A percentile compares a stretch with the other conserved stretches of the same genome.
phyloP scores from a whole-genome alignment of 2,888 invertebrate genomes.

The Baronia brevicornis region DNA sequence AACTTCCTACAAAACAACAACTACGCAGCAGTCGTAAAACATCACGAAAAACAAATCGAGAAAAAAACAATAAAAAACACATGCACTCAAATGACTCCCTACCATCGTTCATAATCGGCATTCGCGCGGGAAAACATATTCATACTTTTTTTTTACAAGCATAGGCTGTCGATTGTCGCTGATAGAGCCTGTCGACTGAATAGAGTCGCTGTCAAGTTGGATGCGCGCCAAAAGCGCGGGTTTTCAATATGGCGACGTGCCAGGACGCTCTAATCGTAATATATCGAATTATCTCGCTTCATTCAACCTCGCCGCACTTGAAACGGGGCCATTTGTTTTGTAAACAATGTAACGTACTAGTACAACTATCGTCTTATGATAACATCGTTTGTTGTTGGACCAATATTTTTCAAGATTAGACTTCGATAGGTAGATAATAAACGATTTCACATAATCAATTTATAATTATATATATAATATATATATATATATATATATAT shows the following conservation, averaged over 20 bases:
- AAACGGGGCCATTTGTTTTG: constrained; percentile 48
- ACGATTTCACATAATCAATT: too few relatives aligned
- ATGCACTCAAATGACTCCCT: constrained; percentile 27
- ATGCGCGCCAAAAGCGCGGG: constrained; percentile 33
- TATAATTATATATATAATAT: too few relatives aligned
- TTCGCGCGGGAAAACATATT: constrained; percentile 53
- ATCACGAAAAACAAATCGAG: background rate
- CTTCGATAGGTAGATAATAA: constrained; percentile 3
- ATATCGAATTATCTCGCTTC: constrained; percentile 17
- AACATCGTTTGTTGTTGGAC: constrained; percentile 10
- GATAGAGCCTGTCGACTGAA: constrained; percentile 44
- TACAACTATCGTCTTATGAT: constrained; percentile 36
- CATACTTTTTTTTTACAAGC: background rate
- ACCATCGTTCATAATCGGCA: constrained; percentile 56
- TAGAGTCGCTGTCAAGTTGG: constrained; percentile 46
- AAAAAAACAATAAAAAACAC: constrained; percentile 13
- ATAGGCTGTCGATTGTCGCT: constrained; percentile 16
- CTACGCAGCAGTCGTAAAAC: constrained; percentile 26
- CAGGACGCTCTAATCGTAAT: constrained; percentile 31
- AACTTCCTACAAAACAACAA: constrained; percentile 36
- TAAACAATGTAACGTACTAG: constrained; percentile 57
- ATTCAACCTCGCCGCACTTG: constrained; percentile 34
- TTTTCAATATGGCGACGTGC: constrained; percentile 39
- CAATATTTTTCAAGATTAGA: constrained; percentile 21
- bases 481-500: too few relatives aligned